These are phyloP conservation scores for Acholoe squamosa DNA, from an alignment of 2,888 invertebrate species.

Conservation along the genomic window DNA sequence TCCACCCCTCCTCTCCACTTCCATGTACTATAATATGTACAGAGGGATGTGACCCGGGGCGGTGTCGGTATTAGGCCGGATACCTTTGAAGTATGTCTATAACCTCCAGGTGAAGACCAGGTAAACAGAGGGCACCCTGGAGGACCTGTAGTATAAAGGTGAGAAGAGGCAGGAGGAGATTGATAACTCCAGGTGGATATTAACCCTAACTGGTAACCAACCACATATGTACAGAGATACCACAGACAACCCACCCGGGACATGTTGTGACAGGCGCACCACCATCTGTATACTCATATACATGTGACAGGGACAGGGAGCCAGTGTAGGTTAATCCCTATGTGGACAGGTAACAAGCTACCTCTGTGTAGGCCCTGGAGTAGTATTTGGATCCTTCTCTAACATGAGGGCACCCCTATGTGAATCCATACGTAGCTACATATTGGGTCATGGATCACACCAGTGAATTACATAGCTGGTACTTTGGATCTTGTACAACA, in stretches of 20 bases:
- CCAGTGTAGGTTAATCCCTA: too few relatives aligned
- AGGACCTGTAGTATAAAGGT: not conserved
- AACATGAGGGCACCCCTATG: too few relatives aligned
- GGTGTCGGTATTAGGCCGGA: slow-evolving; percentile 6
- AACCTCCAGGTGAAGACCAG: slow-evolving; percentile 14
- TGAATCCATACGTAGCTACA: too few relatives aligned
- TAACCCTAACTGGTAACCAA: not conserved
- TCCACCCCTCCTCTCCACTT: too few relatives aligned
- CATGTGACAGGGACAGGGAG: too few relatives aligned
- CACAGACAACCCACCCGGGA: not conserved
- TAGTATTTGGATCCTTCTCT: too few relatives aligned
- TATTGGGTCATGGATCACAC: too few relatives aligned
- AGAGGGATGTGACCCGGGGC: slow-evolving; percentile 24
- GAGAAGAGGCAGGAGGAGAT: not conserved
- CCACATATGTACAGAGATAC: not conserved
- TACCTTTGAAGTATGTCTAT: not conserved
- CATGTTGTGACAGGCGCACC: not conserved
- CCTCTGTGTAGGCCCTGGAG: too few relatives aligned
- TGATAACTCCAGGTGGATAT: not conserved
- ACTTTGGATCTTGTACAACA: too few relatives aligned
- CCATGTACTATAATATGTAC: not conserved
- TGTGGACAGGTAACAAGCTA: too few relatives aligned
- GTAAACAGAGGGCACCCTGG: not conserved
- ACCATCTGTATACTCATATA: not conserved
- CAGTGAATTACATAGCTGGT: too few relatives aligned